These are phyloP conservation scores for Zaprionus gabonicus DNA, from an alignment of 1,140 invertebrate species.

Conservation along the genomic window DNA sequence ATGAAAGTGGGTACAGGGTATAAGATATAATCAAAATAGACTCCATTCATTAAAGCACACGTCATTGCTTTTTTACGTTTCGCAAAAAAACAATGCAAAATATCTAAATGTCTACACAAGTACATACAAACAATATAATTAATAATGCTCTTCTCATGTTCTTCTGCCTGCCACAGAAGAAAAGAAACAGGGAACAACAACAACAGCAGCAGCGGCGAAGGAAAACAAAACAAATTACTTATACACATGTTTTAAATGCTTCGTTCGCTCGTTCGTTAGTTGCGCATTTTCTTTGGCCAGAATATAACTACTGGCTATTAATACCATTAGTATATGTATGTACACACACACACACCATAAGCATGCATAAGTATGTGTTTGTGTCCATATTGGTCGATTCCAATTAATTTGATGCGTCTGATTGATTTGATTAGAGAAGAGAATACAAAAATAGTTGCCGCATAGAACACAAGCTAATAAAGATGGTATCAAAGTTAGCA, in stretches of 20 bases:
- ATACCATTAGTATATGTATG: conserved; percentile 3
- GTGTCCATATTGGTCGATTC: conserved; percentile 12
- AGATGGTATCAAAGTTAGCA: background rate
- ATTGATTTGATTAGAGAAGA: conserved; percentile 35
- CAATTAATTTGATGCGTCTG: conserved; percentile 46
- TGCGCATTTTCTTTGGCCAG: conserved; percentile 9
- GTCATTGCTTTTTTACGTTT: conserved; percentile 54
- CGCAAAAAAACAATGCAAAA: conserved; percentile 43
- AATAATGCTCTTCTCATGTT: conserved; percentile 63
- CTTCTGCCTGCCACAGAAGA: conserved; percentile 31
- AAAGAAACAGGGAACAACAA: conserved; percentile 30
- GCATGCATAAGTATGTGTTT: background rate
- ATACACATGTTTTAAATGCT: conserved; percentile 44
- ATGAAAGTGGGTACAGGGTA: conserved; percentile 4
- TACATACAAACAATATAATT: conserved; percentile 49
- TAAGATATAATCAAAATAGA: conserved; percentile 35
- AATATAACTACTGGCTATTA: conserved; percentile 20
- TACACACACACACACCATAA: background rate
- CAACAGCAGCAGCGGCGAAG: conserved; percentile 41
- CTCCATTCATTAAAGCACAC: conserved; percentile 49
- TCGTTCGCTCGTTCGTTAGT: conserved; percentile 29
- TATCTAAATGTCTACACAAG: conserved; percentile 9
- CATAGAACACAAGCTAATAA: background rate
- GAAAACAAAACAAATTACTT: conserved; percentile 59
- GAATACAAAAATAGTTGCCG: conserved; percentile 7